Evolutionary conservation across 2,797 vertebrate genomes (phyloP).

Genomic region (Lerista edwardsae): DNA sequence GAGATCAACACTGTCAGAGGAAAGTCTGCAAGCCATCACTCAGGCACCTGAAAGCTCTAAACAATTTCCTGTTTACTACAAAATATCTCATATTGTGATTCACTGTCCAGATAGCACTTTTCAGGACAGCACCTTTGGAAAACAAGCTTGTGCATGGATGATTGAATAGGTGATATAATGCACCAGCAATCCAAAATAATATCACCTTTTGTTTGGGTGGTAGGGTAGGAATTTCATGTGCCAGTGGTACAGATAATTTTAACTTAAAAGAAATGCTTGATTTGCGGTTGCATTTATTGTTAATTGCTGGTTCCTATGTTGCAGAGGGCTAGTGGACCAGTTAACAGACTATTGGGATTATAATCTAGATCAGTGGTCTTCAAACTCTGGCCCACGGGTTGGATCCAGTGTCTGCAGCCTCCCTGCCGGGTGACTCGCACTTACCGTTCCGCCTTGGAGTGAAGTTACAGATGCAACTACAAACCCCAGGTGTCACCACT

Average conservation of each 20-base stretch:
- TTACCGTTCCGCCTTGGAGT: too few relatives aligned
- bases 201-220: background rate
- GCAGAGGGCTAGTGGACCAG: background rate
- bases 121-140: conserved; percentile 22
- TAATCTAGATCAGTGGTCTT: too few relatives aligned
- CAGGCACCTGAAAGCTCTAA: conserved; percentile 27
- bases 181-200: background rate
- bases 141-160: conserved; percentile 14
- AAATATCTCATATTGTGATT: conserved; percentile 44
- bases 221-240: conserved; percentile 1
- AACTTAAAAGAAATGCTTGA: conserved; percentile 38
- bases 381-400: too few relatives aligned
- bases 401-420: too few relatives aligned
- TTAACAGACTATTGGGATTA: background rate
- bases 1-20: conserved; percentile 36
- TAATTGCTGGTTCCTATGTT: background rate
- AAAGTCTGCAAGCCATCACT: conserved; percentile 52
- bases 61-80: too few relatives aligned
- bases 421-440: too few relatives aligned
- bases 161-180: background rate
- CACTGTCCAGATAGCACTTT: background rate
- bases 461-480: too few relatives aligned
- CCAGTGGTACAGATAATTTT: conserved; percentile 9
- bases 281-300: conserved; percentile 46
- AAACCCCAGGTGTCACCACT: too few relatives aligned